Evolutionary conservation across 2,113 vertebrate genomes (phyloP), one percentile per base, ranked within the genome.

Genomic region (Myocastor coypus): DNA sequence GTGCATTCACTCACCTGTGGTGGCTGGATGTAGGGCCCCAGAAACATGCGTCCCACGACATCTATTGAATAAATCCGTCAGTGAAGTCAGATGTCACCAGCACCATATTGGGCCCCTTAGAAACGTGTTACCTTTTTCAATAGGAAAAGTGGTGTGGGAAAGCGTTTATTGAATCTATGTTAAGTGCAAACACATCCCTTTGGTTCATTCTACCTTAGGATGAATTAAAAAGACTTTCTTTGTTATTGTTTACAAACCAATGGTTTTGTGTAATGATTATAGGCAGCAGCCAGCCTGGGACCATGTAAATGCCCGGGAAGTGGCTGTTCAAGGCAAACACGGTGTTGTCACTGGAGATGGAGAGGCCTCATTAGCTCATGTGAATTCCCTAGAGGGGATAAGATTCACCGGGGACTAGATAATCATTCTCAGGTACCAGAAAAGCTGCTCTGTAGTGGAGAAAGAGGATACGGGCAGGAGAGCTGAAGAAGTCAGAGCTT

Each of bases 291-390:
- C 81, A 87, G 83, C 89, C 90, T 90, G 95, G 96, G 96, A 96
- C 95, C 87, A 40, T 95, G 96, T 96, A 93, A 95, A 85, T 89
- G 88, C 59, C 42, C 64, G 87, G 93, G 82, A 69, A 96, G 90
- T 84, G 71, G 83, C 93, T 97, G 95, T 97, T 93, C 40, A 81
- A 95, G 87, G 83, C 83, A 96, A 81, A 77, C 75, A 32, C 0
- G 14, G 66, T 93, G 84, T 94, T 96, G 95, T 97, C 97, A 95
- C 83, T 71, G 61, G 95, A 96, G 93, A 97, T 92, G 81, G 89
- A 97, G 93, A 83, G 94, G 46, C 37, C 84, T 61, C 86, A 94
- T 92, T 95, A 92, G 66, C 85, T 92, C 22, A 3, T 42, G 66
- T 92, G 85, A 50, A 96, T 95, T 97, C 95, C 94, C 92, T 71